phyloP scores from a whole-genome alignment of 2,888 invertebrate genomes.

The Stenotaenia linearis region DNA sequence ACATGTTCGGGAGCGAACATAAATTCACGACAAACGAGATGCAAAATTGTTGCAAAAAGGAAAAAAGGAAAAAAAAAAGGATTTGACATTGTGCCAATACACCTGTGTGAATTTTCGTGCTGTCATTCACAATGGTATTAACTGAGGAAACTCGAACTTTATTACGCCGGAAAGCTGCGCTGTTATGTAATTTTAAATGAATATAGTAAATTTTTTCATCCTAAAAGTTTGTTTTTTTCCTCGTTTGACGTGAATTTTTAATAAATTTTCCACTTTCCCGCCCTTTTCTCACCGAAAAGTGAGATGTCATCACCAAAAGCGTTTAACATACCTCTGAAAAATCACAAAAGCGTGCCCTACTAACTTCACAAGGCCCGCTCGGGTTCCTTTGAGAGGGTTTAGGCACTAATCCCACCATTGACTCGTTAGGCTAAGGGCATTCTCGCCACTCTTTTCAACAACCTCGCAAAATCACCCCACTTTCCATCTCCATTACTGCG shows the following conservation, averaged over 20 bases:
- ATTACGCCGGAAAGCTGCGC: too few relatives aligned
- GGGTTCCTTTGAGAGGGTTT: neutral
- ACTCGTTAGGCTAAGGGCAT: neutral
- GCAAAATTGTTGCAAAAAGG: neutral
- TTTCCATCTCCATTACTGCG: neutral
- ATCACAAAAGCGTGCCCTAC: neutral
- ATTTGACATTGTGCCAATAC: too few relatives aligned
- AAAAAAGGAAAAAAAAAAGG: too few relatives aligned
- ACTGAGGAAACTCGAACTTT: too few relatives aligned
- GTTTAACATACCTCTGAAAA: neutral
- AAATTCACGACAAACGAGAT: too few relatives aligned
- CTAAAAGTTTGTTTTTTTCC: too few relatives aligned
- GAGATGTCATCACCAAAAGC: neutral
- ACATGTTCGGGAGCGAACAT: neutral
- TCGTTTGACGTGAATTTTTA: too few relatives aligned
- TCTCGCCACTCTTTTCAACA: neutral
- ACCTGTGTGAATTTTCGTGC: too few relatives aligned
- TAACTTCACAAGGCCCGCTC: conserved; percentile 2
- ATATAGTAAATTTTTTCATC: too few relatives aligned
- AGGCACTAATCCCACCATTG: neutral
- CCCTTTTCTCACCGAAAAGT: neutral
- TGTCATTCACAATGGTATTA: too few relatives aligned
- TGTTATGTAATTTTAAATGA: too few relatives aligned
- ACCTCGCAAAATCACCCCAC: neutral
- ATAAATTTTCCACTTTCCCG: neutral